Base-by-base conservation (phyloP, 2,797 vertebrate genomes). In the Cyclopterus lumpus region DNA sequence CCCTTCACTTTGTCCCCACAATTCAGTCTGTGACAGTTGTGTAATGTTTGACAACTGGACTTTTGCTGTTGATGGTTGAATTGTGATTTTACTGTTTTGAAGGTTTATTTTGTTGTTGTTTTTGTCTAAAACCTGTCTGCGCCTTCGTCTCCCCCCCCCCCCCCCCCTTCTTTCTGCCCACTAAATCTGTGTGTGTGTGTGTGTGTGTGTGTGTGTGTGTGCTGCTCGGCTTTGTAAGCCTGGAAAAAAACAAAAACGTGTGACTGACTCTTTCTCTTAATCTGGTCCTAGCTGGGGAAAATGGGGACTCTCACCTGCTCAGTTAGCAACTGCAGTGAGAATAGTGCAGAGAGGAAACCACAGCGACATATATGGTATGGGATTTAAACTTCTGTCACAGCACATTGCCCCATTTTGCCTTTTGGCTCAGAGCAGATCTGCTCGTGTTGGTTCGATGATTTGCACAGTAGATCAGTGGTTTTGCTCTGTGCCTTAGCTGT, bases 1-100 rank as follows among this genome's bases (percentile, higher is more conserved):
- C 67, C 85, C 66, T 58, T 75, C 67, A 24, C 71, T 71, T 75
- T 71, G 67, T 81, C 60, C 26, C 60, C 26, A 80, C 86, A 79
- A 67, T 82, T 92, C 71, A 71, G 79, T 92, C 84, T 89, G 73
- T 86, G 83, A 91, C 88, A 70, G 84, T 94, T 69, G 69, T 83
- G 79, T 93, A 85, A 87, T 71, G 81, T 92, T 92, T 91, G 86
- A 89, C 80, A 94, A 93, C 92, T 94, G 91, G 92, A 94, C 88
- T 90, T 86, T 90, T 89, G 66, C 88, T 91, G 83, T 93, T 85
- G 71, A 91, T 78, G 87, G 84, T 89, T 92, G 84, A 89, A 86
- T 86, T 90, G 83, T 88, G 88, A 93, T 91, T 93, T 91, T 93
- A 92, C 65, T 70, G 80, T 93, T 91, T 64, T 88, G 67, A 69